These are phyloP conservation scores for Perithous albicinctus DNA, from an alignment of 2,888 invertebrate genomes.

Conservation along the genomic window DNA sequence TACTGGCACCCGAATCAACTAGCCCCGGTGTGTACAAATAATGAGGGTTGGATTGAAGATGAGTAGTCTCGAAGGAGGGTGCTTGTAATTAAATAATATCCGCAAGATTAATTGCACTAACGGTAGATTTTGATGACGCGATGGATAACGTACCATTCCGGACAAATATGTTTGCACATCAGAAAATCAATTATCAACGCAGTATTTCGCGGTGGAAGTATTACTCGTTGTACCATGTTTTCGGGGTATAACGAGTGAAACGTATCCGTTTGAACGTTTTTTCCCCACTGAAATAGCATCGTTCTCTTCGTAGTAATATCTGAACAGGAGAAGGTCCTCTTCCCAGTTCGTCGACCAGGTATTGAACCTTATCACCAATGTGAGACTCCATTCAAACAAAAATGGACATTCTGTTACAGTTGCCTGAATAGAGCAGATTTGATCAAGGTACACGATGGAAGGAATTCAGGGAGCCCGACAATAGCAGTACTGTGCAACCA, in stretches of 20 bases:
- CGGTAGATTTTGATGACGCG: conserved; percentile 58
- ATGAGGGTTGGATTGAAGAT: conserved; percentile 58
- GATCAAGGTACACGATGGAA: conserved; percentile 94
- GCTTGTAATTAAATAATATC: conserved; percentile 61
- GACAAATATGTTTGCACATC: background rate
- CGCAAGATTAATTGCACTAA: conserved; percentile 58
- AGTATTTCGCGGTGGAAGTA: background rate
- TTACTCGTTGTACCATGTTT: conserved; percentile 15
- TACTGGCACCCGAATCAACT: no score
- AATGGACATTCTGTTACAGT: conserved; percentile 86
- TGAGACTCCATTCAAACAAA: background rate
- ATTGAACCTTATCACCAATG: background rate
- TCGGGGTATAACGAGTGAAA: conserved; percentile 16
- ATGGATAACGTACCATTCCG: background rate
- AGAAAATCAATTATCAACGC: background rate
- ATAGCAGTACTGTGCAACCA: conserved; percentile 94
- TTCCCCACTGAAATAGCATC: background rate
- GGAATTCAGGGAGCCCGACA: conserved; percentile 89
- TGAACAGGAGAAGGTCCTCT: conserved; percentile 4
- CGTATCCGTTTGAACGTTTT: conserved; percentile 1
- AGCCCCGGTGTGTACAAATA: no score
- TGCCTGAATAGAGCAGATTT: conserved; percentile 93
- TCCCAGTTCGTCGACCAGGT: conserved; percentile 1
- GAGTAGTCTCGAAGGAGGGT: conserved; percentile 44
- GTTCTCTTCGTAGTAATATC: conserved; percentile 20